A percentile compares a stretch with the other conserved stretches of the same genome.
Evolutionary conservation across 1,140 invertebrate species (phyloP).

Genomic region (Microplitis demolitor): DNA sequence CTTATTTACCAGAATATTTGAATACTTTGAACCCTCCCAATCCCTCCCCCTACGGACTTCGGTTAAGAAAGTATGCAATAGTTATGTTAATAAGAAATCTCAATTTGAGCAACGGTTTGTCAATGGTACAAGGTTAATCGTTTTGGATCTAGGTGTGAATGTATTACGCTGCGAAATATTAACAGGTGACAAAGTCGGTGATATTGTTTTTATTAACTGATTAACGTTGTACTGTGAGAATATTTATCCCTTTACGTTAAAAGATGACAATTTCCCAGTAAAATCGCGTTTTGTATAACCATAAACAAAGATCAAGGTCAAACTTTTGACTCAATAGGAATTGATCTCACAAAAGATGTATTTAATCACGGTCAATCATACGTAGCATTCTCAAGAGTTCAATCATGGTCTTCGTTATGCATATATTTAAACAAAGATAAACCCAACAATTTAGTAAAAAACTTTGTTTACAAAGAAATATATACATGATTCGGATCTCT

Average conservation of each 20-base stretch:
- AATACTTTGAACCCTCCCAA: slow-evolving; percentile 10
- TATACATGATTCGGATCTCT: too few species aligned
- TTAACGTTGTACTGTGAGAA: slow-evolving; percentile 9
- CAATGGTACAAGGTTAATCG: slow-evolving; percentile 28
- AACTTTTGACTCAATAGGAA: slow-evolving; percentile 39
- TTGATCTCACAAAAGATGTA: slow-evolving; percentile 27
- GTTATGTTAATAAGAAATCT: too few species aligned
- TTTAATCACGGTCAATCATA: slow-evolving; percentile 49
- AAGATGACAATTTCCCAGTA: slow-evolving; percentile 35
- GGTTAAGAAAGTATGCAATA: neutral
- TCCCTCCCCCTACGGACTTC: slow-evolving; percentile 13
- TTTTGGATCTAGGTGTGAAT: slow-evolving; percentile 30
- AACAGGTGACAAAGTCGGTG: slow-evolving; percentile 20
- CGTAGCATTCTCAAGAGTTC: slow-evolving; percentile 41
- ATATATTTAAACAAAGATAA: too few species aligned
- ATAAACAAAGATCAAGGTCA: slow-evolving; percentile 51
- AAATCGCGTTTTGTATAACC: slow-evolving; percentile 62
- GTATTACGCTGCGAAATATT: slow-evolving; percentile 19
- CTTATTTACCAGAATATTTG: slow-evolving; percentile 21
- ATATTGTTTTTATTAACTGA: slow-evolving; percentile 27
- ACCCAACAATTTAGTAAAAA: too few species aligned
- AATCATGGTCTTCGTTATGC: too few species aligned
- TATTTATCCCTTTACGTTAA: slow-evolving; percentile 16
- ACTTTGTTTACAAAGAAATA: too few species aligned
- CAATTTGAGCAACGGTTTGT: neutral